phyloP scores from a whole-genome alignment of 2,888 invertebrate species.

The Tinea pellionella region DNA sequence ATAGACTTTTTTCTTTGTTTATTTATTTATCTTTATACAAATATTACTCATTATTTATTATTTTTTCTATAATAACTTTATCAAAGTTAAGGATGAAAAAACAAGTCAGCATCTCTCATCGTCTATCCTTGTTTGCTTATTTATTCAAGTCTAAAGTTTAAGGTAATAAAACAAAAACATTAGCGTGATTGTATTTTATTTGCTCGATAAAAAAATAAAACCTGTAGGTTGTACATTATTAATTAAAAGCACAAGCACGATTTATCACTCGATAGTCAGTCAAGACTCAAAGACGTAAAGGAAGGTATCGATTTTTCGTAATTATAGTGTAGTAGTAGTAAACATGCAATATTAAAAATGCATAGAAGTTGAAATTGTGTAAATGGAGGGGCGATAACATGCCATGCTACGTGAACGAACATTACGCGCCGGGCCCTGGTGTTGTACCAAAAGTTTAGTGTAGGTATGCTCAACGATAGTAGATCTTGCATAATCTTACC shows the following conservation, averaged over 20 bases:
- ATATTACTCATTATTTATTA: no score
- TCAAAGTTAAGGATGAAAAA: no score
- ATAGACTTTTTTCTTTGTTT: no score
- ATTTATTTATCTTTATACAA: no score
- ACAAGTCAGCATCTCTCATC: no score
- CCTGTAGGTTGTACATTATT: constrained; percentile 60
- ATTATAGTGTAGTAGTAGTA: not conserved
- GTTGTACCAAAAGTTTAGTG: not conserved
- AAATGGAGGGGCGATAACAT: not conserved
- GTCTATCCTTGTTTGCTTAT: no score
- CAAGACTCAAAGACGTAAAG: constrained; percentile 23
- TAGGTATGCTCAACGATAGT: no score
- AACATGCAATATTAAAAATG: not conserved
- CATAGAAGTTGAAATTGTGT: not conserved
- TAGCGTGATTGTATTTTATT: constrained; percentile 54
- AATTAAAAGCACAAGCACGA: constrained; percentile 68
- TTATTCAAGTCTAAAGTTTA: no score
- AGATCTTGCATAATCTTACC: no score
- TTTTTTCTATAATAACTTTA: no score
- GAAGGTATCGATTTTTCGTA: constrained; percentile 8
- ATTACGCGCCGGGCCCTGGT: not conserved
- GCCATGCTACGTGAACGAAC: not conserved
- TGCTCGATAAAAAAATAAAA: constrained; percentile 48
- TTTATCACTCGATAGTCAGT: constrained; percentile 64
- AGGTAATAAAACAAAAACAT: constrained; percentile 28